phyloP scores from a whole-genome alignment of 2,113 vertebrate genomes.

The Copsychus sechellarum region DNA sequence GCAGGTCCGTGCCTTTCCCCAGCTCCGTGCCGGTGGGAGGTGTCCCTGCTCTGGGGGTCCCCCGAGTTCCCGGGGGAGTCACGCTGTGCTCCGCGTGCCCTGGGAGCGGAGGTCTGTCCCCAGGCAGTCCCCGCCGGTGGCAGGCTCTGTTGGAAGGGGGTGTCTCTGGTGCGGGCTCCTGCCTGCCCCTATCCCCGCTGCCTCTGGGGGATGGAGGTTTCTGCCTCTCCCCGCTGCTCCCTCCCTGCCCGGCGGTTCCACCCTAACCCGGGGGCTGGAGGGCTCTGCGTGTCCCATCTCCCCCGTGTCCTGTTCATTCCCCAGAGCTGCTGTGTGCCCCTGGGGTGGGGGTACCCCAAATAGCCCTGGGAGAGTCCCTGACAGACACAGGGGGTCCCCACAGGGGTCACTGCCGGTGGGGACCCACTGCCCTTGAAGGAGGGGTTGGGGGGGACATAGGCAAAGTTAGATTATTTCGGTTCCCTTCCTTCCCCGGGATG shows the following conservation, averaged over 20 bases:
- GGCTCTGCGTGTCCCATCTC: not conserved
- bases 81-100: not conserved
- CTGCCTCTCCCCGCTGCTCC: not conserved
- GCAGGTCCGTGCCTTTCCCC: not conserved
- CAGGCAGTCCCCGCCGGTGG: not conserved
- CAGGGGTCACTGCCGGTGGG: not conserved
- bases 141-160: not conserved
- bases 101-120: not conserved
- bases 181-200: not conserved
- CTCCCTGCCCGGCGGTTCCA: not conserved
- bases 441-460: not conserved
- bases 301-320: not conserved
- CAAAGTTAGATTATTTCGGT: not conserved
- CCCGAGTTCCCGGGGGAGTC: not conserved
- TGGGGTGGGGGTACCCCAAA: no score
- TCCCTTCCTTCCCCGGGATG: fast-evolving
- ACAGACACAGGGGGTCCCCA: not conserved
- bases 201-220: not conserved
- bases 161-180: no score
- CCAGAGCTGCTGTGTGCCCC: no score
- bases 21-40: not conserved
- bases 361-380: not conserved
- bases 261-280: not conserved
- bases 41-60: not conserved
- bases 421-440: not conserved